A percentile compares a stretch with the other conserved stretches of the same genome.
Evolutionary conservation across 2,888 invertebrate species (phyloP).

Genomic region (Cheiracanthium punctorium): DNA sequence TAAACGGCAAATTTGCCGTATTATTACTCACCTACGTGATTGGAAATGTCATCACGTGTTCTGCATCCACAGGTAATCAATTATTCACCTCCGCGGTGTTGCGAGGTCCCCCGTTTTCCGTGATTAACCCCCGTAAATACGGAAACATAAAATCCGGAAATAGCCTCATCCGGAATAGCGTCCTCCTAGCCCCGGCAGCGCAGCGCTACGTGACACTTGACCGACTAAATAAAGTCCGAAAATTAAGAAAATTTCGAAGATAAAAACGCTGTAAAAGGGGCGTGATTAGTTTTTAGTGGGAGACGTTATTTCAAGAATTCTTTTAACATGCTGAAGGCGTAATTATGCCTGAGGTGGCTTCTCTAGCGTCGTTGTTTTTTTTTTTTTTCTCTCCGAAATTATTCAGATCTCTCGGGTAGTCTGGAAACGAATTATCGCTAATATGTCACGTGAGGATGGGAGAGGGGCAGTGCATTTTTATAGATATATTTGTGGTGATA

Average conservation of each 20-base stretch:
- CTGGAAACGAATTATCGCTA: no score
- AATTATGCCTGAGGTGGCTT: background rate
- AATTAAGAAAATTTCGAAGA: slow-evolving; percentile 21
- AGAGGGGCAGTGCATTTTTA: no score
- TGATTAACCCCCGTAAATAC: slow-evolving; percentile 38
- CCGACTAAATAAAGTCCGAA: slow-evolving; percentile 1
- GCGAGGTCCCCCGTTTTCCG: background rate
- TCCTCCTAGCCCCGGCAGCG: background rate
- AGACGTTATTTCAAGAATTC: slow-evolving; percentile 44
- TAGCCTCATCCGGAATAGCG: slow-evolving; percentile 31
- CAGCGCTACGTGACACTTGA: slow-evolving; percentile 46
- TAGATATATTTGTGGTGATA: no score
- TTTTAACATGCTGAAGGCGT: background rate
- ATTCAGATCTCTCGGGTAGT: no score
- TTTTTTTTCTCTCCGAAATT: no score
- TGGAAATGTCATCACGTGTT: slow-evolving; percentile 12
- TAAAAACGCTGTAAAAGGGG: slow-evolving; percentile 54
- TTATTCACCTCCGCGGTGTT: slow-evolving; percentile 32
- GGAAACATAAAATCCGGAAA: slow-evolving; percentile 31
- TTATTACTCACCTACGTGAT: slow-evolving; percentile 10
- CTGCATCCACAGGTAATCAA: slow-evolving; percentile 17
- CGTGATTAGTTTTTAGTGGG: slow-evolving; percentile 45
- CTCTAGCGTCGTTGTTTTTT: no score
- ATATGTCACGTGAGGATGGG: no score
- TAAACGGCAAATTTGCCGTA: background rate